Evolutionary conservation across 2,797 vertebrate species (phyloP), one percentile per base, ranked within the genome.

Genomic region (Hippocampus kuda): DNA sequence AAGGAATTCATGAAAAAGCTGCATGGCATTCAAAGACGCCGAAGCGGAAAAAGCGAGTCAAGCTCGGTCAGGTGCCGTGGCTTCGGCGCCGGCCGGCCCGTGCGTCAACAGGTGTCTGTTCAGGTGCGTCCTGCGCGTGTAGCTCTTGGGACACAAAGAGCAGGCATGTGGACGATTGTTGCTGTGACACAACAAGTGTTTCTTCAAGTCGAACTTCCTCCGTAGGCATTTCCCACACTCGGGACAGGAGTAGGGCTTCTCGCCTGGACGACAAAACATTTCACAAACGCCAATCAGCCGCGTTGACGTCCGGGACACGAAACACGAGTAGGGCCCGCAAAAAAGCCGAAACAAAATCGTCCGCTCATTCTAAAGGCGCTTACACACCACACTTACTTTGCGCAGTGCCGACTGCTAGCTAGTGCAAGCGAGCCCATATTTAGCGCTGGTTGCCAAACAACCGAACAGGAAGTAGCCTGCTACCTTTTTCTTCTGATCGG

Each of bases 191-290:
- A 87, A 67, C 80, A 90, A 78, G 83, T 91, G 90, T 12, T 89
- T 90, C 75, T 88, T 90, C 81, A 89, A 83, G 67, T 90, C 89
- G 1, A 88, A 90, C 83, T 88, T 89, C 67, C 89, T 85, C 64
- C 87, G 69, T 15, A 91, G 74, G 73, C 86, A 81, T 61, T 90
- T 91, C 0, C 89, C 89, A 1, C 90, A 91, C 4, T 90, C 83
- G 0, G 88, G 75, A 74, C 90, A 91, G 1, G 80, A 70, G 74
- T 82, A 90, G 0, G 89, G 90, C 27, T 90, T 90, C 75, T 91
- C 90, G 5, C 90, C 89, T 89, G 72, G 1, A 38, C 16, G 13
- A 6, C 34, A 57, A 38, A 42, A 13, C 22, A 69, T 44, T 48
- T 6, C 18, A 49, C 11, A 62, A 12, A 59, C 12, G 30, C 38